phyloP scores from a whole-genome alignment of 2,113 vertebrate genomes.

The Alethe castanea region DNA sequence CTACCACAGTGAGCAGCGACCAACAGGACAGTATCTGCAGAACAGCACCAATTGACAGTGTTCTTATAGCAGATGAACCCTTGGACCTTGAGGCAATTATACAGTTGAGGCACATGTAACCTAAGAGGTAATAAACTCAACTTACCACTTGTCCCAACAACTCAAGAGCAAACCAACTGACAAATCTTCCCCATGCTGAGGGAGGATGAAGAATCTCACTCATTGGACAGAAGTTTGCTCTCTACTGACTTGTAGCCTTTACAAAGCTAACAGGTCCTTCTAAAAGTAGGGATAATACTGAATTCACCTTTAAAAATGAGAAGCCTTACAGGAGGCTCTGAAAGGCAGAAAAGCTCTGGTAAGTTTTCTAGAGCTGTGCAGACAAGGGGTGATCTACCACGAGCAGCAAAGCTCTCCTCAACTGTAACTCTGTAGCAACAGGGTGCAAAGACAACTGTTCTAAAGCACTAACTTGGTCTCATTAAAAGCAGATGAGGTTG shows the following conservation, averaged over 20 bases:
- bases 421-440: background rate
- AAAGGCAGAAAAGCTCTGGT: background rate
- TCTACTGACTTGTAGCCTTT: background rate
- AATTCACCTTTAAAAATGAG: background rate
- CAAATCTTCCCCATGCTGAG: background rate
- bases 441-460: background rate
- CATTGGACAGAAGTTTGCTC: background rate
- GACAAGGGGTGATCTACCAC: background rate
- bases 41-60: background rate
- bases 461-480: background rate
- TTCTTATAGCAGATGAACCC: background rate
- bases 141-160: background rate
- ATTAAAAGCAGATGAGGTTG: background rate
- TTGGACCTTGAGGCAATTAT: background rate
- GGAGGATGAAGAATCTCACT: background rate
- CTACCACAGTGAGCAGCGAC: background rate
- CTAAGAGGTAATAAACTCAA: background rate
- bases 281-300: background rate
- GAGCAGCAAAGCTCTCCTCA: background rate
- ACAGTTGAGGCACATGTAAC: background rate
- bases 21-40: background rate
- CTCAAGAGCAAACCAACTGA: background rate
- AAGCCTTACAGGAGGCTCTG: background rate
- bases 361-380: background rate
- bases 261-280: background rate